Evolutionary conservation across 1,140 invertebrate species (phyloP), one percentile per base, ranked within the genome.

Genomic region (Halyomorpha halys): DNA sequence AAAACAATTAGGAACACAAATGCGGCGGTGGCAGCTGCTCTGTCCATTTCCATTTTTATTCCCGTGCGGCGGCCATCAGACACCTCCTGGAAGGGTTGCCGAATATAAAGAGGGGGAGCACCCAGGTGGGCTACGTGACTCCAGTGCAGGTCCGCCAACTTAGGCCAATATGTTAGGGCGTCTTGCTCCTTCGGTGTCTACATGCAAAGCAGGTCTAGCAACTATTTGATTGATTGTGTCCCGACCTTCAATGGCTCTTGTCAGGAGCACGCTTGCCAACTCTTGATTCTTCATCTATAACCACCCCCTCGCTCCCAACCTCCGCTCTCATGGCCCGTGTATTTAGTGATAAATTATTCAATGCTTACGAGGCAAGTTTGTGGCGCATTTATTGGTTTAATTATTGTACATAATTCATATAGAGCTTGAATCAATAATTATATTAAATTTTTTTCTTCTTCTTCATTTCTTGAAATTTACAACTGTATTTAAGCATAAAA

Each of bases 1-100:
- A 56, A 56, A 56, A 56, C 53, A 56, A 56, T 56, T 56, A 56
- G 53, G 53, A 30, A 15, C 15, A 23, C 49, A 19, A 21, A 19
- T 53, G 18, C 18, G 53, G 23, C 2, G 18, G 21, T 14, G 23
- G 21, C 53, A 27, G 53, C 53, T 30, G 23, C 53, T 27, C 30
- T 18, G 53, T 23, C 45, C 56, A 65, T 65, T 65, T 61, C 64
- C 56, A 65, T 65, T 61, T 65, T 65, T 65, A 65, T 65, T 61
- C 64, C 59, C 4, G 34, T 39, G 34, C 34, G 34, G 34, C 34
- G 34, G 34, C 34, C 34, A 39, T 39, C 34, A 39, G 34, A 39
- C 34, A 39, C 34, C 34, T 39, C 34, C 34, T 39, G 34, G 34
- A 39, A 39, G 34, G 34, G 34, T 39, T 39, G 34, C 34, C 34